Evolutionary conservation across 2,888 invertebrate species (phyloP), one percentile per base, ranked within the genome.

Genomic region (Crematogaster levior): DNA sequence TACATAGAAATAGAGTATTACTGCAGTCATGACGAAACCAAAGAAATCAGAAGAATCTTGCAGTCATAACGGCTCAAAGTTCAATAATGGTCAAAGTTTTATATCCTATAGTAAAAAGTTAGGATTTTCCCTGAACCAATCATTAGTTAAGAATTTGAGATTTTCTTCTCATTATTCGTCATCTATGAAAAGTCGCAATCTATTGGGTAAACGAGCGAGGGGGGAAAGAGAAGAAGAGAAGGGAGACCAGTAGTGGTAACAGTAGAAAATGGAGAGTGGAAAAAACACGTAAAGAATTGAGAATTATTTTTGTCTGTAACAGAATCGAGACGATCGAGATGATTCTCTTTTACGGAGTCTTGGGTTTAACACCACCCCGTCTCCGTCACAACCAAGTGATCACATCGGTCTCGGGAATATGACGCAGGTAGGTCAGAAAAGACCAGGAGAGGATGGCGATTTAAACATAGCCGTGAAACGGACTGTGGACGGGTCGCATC

Each of bases 361-460:
- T 93, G 95, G 96, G 93, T 94, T 97, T 95, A 93, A 92, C 3
- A 91, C 92, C 0, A 92, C 96, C 90, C 93, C 96, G 68, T 95
- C 96, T 6, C 95, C 95, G 37, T 95, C 96, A 18, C 95, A 96
- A n/a, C 95, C 96, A 21, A 93, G 95, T 27, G 95, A 94, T 73
- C 92, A 93, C 56, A 70, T 86, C 12, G 85, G 89, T 53, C 89
- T 89, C 15, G 93, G 94, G 24, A 91, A 95, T 48, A 94, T 93
- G 60, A 86, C 92, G 3, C 93, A 93, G 61, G 87, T 91, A 4
- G 94, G 94, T 30, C 95, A 96, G 77, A 97, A 97, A 91, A 95
- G 97, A 90, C 95, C 96, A 1, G 77, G 95, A 48, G 96, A 96
- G 84, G 97, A 97, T 84, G 95, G 95, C 3, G 94, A 95, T 70